Base-by-base conservation (phyloP, 2,888 invertebrate genomes). In the Lepidonotus clava region DNA sequence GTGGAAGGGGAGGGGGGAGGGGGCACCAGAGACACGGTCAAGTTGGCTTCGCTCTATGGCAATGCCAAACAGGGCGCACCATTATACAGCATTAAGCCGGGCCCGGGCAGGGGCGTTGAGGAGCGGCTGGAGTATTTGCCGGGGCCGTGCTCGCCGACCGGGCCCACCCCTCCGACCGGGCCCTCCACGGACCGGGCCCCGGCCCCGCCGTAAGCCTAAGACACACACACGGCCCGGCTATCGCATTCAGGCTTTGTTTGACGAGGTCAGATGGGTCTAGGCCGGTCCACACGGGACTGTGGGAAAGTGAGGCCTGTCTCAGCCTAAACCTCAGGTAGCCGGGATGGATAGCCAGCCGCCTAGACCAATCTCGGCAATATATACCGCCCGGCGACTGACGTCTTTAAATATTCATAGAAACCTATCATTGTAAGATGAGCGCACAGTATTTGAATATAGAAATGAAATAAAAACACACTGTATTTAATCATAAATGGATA, bases 211-310 rank as follows among this genome's bases (percentile, higher is more conserved):
- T 76, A 76, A 76, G 76, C 38, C 38, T 28, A 34, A 34, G 40
- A 28, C 76, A 76, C 38, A 76, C 76, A 76, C 21, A 38, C 4
- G 38, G 76, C 76, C 40, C 18, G 80, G 46, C 32, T 28, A 32
- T 41, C 80, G 18, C 46, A 41, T 46, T 46, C 80, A 80, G 41
- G 38, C 38, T 34, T 11, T 80, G 80, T 80, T 80, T 80, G 46
- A 24, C 24, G 32, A 51, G 80, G 80, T 80, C 80, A 51, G 41
- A 80, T 32, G 46, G 80, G 80, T 51, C 80, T 51, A 32, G 80
- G 51, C 80, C 51, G 28, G 80, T 80, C 80, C 28, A 77, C 77
- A 41, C 46, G n/a, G 5, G 77, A 77, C 77, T 41, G 80, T 80
- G 80, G 80, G 80, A 80, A 80, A 80, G 80, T 46, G 80, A 80